phyloP scores from a whole-genome alignment of 2,797 vertebrate genomes.

The Perodicticus potto region DNA sequence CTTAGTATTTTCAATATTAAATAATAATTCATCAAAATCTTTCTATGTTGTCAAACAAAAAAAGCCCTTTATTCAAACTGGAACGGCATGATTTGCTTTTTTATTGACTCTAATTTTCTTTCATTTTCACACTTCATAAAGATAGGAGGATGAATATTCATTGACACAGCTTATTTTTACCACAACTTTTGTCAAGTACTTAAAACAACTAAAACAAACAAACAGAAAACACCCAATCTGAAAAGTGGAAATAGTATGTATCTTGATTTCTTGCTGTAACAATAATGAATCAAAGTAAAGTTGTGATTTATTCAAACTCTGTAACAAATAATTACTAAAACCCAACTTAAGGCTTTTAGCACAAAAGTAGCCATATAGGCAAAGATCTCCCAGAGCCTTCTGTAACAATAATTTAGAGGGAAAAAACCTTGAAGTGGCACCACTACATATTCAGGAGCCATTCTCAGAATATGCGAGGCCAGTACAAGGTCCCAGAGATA shows the following conservation, averaged over 20 bases:
- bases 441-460: neutral
- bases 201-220: neutral
- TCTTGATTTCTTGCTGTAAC: neutral
- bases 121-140: neutral
- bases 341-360: neutral
- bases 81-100: neutral
- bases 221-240: neutral
- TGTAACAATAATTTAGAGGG: neutral
- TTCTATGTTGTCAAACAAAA: neutral
- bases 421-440: neutral
- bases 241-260: neutral
- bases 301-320: neutral
- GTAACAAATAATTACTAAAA: constrained; percentile 29
- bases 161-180: neutral
- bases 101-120: neutral
- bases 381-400: neutral
- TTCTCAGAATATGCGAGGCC: neutral
- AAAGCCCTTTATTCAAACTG: neutral
- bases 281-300: neutral
- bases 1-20: constrained; percentile 15
- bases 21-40: neutral
- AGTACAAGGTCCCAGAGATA: neutral
- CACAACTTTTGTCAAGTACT: constrained; percentile 4
- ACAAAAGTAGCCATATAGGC: neutral
- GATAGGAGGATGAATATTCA: neutral